These are phyloP conservation scores for Montipora cactus DNA, from an alignment of 64 coral and sea anemone genomes.

Conservation along the genomic window DNA sequence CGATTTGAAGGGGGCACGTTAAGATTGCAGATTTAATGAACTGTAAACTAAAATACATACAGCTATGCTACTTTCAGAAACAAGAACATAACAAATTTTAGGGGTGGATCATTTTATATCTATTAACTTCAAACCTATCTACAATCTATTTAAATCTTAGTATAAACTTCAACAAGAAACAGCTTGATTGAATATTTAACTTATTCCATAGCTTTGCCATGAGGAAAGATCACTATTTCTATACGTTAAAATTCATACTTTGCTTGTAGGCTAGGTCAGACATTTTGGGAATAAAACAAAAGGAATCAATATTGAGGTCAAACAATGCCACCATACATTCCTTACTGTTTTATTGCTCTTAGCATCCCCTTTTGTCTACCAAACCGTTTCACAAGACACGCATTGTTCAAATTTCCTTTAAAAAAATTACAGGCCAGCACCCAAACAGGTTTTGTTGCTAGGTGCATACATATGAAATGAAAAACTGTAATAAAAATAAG, in stretches of 20 bases:
- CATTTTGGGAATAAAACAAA: background rate
- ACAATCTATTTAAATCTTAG: background rate
- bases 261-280: background rate
- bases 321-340: background rate
- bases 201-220: slow-evolving; percentile 5
- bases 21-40: slow-evolving; percentile 21
- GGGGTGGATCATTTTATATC: slow-evolving; percentile 8
- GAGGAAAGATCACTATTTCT: background rate
- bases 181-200: slow-evolving; percentile 11
- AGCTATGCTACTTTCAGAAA: background rate
- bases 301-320: background rate
- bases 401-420: too few relatives aligned
- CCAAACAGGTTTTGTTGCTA: too few relatives aligned
- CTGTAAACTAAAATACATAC: slow-evolving; percentile 6
- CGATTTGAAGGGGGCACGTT: background rate
- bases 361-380: background rate
- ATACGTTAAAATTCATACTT: background rate
- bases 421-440: too few relatives aligned
- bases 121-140: background rate
- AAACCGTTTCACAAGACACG: too few relatives aligned
- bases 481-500: too few relatives aligned
- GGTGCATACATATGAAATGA: too few relatives aligned
- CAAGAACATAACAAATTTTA: background rate
- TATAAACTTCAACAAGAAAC: too few relatives aligned
- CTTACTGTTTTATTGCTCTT: background rate